Conservation (phyloP, 2,797 vertebrate species). For the Falco columbarius region DNA sequence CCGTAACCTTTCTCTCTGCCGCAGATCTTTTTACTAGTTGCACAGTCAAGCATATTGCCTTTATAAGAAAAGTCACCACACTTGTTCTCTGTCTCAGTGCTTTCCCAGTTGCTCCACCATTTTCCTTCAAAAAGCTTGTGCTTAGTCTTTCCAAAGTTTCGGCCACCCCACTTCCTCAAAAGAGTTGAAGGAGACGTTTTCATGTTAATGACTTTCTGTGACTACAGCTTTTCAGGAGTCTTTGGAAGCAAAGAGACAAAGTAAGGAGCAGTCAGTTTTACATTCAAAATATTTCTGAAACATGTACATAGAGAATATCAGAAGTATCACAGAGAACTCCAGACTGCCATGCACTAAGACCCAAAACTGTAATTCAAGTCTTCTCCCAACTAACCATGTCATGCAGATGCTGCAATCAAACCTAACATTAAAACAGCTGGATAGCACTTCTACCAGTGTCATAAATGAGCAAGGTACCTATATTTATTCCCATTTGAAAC, state of each 20-base stretch:
- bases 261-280: not conserved
- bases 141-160: not conserved
- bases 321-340: not conserved
- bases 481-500: constrained; percentile 9
- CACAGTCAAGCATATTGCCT: not conserved
- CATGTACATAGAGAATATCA: not conserved
- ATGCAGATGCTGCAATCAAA: not conserved
- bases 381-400: not conserved
- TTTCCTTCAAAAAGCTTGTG: not conserved
- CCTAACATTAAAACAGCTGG: not conserved
- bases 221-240: not conserved
- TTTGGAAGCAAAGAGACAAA: not conserved
- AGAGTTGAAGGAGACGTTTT: not conserved
- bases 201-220: not conserved
- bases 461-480: not conserved
- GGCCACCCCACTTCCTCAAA: not conserved
- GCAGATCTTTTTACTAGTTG: not conserved
- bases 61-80: not conserved
- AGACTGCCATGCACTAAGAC: not conserved
- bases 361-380: not conserved
- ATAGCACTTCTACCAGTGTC: not conserved
- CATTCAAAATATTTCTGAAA: not conserved
- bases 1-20: not conserved
- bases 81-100: not conserved
- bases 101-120: not conserved